These are phyloP conservation scores for Hestina assimilis DNA, from an alignment of 1,140 invertebrate species.

Conservation along the genomic window DNA sequence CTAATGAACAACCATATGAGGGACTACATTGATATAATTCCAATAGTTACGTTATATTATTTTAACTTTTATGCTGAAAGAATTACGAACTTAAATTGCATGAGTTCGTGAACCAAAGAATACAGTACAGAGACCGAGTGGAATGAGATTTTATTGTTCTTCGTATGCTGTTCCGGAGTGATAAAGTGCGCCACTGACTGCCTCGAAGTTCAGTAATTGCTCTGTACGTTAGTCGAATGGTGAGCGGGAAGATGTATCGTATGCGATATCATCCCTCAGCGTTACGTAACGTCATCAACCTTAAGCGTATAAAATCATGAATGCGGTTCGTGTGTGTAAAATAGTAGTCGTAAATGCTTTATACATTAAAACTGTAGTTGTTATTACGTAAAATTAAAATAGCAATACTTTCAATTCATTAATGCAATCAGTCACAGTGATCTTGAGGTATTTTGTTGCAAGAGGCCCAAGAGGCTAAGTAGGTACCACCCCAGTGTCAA, in stretches of 20 bases:
- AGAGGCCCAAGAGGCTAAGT: too few relatives aligned
- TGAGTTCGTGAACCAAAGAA: neutral
- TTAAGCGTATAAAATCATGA: neutral
- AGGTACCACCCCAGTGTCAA: too few relatives aligned
- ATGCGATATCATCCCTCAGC: conserved; percentile 12
- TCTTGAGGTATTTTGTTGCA: too few relatives aligned
- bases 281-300: neutral
- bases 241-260: conserved; percentile 24
- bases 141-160: conserved; percentile 24
- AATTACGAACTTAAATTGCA: conserved; percentile 11
- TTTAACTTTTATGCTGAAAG: conserved; percentile 2
- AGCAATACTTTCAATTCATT: too few relatives aligned
- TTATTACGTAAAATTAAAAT: too few relatives aligned
- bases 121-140: conserved; percentile 15
- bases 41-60: neutral
- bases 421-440: too few relatives aligned
- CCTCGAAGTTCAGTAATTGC: conserved; percentile 33
- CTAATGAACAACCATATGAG: conserved; percentile 2
- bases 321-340: neutral
- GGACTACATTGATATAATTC: conserved; percentile 11
- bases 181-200: conserved; percentile 30
- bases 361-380: too few relatives aligned
- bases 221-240: conserved; percentile 18
- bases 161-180: conserved; percentile 25
- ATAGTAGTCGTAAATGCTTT: neutral